Evolutionary conservation across 1,140 invertebrate genomes (phyloP), one percentile per base, ranked within the genome.

Genomic region (Saxidomus purpurata): DNA sequence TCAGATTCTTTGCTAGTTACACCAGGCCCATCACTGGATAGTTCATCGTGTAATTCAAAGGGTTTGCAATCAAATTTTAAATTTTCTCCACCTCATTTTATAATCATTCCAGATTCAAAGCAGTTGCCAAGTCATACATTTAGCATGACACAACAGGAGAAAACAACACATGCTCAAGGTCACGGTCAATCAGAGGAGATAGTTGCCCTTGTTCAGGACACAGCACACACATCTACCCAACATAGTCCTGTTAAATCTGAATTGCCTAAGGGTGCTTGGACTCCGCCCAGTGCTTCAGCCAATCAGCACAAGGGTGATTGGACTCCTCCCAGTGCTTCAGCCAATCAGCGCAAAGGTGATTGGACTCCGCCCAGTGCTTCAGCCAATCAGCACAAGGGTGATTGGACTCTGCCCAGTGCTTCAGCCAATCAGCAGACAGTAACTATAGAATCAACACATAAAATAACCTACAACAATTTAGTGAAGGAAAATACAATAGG

Each of bases 401-500:
- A 22, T 25, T n/a, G 55, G 55, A 61, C 55, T 6, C 55, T 22
- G n/a, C 55, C 55, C 8, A 61, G 55, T 9, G 25, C 61, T 8
- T 3, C 28, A 31, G 8, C n/a, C 3, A 67, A 36, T 38, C 38
- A 69, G 38, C 67, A 25, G 19, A 84, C 82, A 28, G 36, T 84
- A 3, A 84, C 82, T 2, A 86, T 86, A 25, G 9, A 86, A 47
- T 86, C 71, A 19, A 76, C 52, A 59, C 69, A 86, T 28, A 52
- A 77, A 25, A 77, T 76, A 4, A 86, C 49, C 38, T 86, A 69
- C 31, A 80, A 28, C 11, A 22, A 34, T 55, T 36, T 22, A 17
- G 40, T 74, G 8, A 22, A 38, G 9, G 40, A 40, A 25, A 74
- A 43, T 25, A 38, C n/a, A 22, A 25, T 25, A 2, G 36, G 22